Conservation (phyloP, 1,140 invertebrate genomes). For the Drosophila subpulchrella region DNA sequence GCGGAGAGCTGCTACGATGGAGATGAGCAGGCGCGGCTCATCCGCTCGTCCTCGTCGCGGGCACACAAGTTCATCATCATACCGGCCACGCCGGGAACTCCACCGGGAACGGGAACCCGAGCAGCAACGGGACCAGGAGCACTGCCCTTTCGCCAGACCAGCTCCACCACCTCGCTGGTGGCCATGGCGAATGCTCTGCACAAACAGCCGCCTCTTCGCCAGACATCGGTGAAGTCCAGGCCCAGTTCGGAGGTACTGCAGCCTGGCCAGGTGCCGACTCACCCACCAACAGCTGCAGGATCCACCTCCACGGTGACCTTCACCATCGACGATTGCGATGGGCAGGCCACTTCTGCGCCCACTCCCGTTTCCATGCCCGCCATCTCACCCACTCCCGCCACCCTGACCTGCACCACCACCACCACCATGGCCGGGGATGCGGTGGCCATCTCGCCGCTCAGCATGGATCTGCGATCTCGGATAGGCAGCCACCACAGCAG, state of each 20-base stretch:
- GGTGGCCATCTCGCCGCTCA: conserved; percentile 54
- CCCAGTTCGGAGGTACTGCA: conserved; percentile 71
- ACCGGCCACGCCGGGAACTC: conserved; percentile 60
- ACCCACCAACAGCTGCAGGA: conserved; percentile 18
- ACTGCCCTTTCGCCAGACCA: conserved; percentile 68
- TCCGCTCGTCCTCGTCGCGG: conserved; percentile 64
- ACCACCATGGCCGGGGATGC: conserved; percentile 69
- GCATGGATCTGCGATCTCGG: conserved; percentile 60
- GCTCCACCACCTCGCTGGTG: conserved; percentile 63
- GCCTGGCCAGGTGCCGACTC: conserved; percentile 32
- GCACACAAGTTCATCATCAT: conserved; percentile 81
- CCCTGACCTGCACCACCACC: conserved; percentile 69
- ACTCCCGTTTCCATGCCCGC: conserved; percentile 25
- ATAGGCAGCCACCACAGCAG: conserved; percentile 75
- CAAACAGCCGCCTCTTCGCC: conserved; percentile 47
- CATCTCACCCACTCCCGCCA: conserved; percentile 44
- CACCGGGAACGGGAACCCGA: conserved; percentile 13
- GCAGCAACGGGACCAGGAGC: conserved; percentile 4
- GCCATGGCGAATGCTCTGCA: conserved; percentile 64
- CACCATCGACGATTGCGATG: conserved; percentile 74
- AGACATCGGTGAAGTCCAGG: conserved; percentile 49
- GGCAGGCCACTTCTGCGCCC: conserved; percentile 1
- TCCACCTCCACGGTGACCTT: conserved; percentile 76
- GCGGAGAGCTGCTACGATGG: conserved; percentile 74
- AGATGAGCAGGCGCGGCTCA: conserved; percentile 71